Base-by-base conservation (phyloP, 2,113 vertebrate genomes). In the Ciconia boyciana region DNA sequence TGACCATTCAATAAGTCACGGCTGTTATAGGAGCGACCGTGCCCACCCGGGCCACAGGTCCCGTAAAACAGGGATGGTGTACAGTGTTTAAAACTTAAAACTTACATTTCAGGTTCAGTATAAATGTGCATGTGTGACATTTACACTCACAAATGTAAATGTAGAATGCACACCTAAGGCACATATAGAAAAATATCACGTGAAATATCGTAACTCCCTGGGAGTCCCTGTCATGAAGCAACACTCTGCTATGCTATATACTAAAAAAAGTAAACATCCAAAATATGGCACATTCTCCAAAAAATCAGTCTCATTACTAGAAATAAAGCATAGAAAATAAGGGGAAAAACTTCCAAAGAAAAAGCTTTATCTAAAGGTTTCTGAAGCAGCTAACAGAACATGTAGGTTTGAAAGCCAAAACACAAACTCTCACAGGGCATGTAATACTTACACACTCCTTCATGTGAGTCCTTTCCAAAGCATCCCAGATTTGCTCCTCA, bases 401-500 rank as follows among this genome's bases (percentile, higher is more conserved):
- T 0, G 10, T 13, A 20, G 15, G 21, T 82, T 66, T 54, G 19
- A 26, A 90, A 90, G 24, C 15, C 43, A 93, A 86, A 76, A 54
- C 15, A 36, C 54, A 82, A 83, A 65, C 32, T 75, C 28, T 85
- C 49, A 31, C 0, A 64, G 31, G 18, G 29, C 36, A 62, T 13
- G 10, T 25, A 36, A 76, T 60, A 99, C 99, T 99, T 98, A 99
- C 99, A 98, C 99, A 99, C 83, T 99, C 99, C 96, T 99, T 99
- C 99, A 99, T 99, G 97, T 99, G 99, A 28, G 99, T 99, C 94
- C 99, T 98, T 84, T 99, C 98, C 90, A 99, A 96, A 75, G 99
- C 98, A 70, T 99, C 98, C 99, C 99, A 99, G 93, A 99, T 98
- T 97, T 98, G 98, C 26, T 99, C 98, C 60, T 99, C 99, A 2